phyloP scores from a whole-genome alignment of 2,113 vertebrate species.

The Etheostoma spectabile region DNA sequence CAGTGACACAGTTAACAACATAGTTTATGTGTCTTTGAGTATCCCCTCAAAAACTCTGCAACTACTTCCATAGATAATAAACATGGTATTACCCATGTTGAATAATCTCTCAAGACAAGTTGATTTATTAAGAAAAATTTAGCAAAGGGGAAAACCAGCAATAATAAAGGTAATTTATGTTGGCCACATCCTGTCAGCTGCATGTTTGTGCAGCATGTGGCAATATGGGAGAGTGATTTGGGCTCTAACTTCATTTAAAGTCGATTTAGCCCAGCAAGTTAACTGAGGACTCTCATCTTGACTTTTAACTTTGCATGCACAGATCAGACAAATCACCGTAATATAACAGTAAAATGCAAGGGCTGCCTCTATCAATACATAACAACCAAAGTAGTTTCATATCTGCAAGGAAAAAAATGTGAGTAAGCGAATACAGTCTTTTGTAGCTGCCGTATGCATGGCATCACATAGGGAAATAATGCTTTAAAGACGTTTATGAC shows the following conservation, averaged over 20 bases:
- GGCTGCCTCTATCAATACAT: slow-evolving; percentile 9
- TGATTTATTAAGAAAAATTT: neutral
- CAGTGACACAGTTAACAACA: slow-evolving; percentile 14
- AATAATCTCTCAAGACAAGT: neutral
- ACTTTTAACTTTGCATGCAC: neutral
- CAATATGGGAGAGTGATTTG: neutral
- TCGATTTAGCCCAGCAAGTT: slow-evolving; percentile 3
- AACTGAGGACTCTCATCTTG: neutral
- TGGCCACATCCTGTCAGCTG: slow-evolving; percentile 56
- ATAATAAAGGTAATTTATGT: slow-evolving; percentile 3
- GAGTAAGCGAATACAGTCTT: neutral
- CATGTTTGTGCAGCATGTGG: slow-evolving; percentile 15
- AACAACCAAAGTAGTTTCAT: slow-evolving; percentile 33
- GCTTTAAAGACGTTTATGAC: slow-evolving; percentile 51
- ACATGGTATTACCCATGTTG: slow-evolving; percentile 14
- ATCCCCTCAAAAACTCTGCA: slow-evolving; percentile 10
- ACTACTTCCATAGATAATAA: slow-evolving; percentile 53
- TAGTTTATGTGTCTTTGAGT: slow-evolving; percentile 39
- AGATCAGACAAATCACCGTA: slow-evolving; percentile 19
- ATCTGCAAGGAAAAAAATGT: neutral
- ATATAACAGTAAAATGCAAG: slow-evolving; percentile 9
- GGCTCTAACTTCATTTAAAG: slow-evolving; percentile 1
- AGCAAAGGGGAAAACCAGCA: neutral
- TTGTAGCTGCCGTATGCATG: slow-evolving; percentile 7
- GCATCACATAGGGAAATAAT: slow-evolving; percentile 45